Evolutionary conservation across 2,888 invertebrate species (phyloP).

Genomic region (Mongoloraphidia duomilia): DNA sequence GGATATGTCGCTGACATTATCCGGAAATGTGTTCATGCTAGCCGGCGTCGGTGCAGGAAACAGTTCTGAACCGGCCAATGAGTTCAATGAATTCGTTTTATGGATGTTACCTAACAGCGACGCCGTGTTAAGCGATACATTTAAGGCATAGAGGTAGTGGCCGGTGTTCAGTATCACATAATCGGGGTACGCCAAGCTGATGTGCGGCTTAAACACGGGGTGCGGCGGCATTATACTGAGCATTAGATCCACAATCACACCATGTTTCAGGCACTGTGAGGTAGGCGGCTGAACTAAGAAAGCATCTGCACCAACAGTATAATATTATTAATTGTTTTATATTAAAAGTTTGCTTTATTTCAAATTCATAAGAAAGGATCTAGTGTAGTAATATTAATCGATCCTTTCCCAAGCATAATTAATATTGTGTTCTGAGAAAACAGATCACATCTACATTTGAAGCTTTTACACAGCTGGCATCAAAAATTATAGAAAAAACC

Average conservation of each 20-base stretch:
- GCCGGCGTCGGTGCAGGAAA: slow-evolving; percentile 9
- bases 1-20: slow-evolving; percentile 27
- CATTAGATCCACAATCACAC: slow-evolving; percentile 82
- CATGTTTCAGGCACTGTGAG: slow-evolving; percentile 62
- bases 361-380: too few species aligned
- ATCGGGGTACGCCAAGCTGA: slow-evolving; percentile 28
- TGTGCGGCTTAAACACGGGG: slow-evolving; percentile 35
- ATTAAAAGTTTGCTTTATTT: too few species aligned
- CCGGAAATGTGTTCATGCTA: slow-evolving; percentile 18
- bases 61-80: neutral
- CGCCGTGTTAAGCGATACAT: slow-evolving; percentile 25
- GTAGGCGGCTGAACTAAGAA: neutral
- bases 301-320: too few species aligned
- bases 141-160: slow-evolving; percentile 30
- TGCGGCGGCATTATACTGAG: slow-evolving; percentile 81
- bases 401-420: too few species aligned
- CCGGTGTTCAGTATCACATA: slow-evolving; percentile 31
- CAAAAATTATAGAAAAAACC: too few species aligned
- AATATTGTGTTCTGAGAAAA: too few species aligned
- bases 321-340: too few species aligned
- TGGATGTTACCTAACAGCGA: slow-evolving; percentile 2
- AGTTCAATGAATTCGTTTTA: neutral
- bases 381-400: too few species aligned
- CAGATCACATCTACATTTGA: too few species aligned
- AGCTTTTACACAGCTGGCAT: too few species aligned